phyloP scores from a whole-genome alignment of 2,113 vertebrate species.

The Cyphomyrus discorhynchus region DNA sequence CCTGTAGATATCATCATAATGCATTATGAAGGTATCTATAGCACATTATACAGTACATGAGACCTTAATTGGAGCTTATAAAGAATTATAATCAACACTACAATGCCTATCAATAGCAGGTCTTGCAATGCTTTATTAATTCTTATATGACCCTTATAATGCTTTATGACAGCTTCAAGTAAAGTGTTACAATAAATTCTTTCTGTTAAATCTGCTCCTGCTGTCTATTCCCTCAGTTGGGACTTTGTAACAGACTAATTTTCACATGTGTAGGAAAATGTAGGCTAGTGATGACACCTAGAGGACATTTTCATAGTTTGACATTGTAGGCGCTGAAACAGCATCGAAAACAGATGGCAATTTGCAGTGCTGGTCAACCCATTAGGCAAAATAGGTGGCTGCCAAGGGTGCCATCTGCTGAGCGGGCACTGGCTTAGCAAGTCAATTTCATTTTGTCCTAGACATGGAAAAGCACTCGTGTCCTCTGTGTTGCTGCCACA shows the following conservation, averaged over 20 bases:
- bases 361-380: neutral
- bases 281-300: neutral
- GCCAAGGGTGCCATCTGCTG: too few species aligned
- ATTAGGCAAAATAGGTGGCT: too few species aligned
- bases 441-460: neutral
- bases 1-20: too few species aligned
- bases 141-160: neutral
- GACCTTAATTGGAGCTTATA: neutral
- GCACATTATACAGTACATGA: neutral
- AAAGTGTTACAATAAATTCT: neutral
- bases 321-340: neutral
- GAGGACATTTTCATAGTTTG: neutral
- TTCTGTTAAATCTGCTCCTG: neutral
- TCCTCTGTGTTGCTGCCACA: neutral
- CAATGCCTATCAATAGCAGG: neutral
- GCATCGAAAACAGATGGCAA: neutral
- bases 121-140: neutral
- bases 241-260: neutral
- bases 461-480: neutral
- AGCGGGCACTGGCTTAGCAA: too few species aligned
- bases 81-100: neutral
- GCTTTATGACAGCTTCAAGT: neutral
- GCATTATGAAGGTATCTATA: neutral
- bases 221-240: neutral
- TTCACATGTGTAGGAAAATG: neutral